phyloP scores from a whole-genome alignment of 2,888 invertebrate species.

The Hypolimnas misippus region DNA sequence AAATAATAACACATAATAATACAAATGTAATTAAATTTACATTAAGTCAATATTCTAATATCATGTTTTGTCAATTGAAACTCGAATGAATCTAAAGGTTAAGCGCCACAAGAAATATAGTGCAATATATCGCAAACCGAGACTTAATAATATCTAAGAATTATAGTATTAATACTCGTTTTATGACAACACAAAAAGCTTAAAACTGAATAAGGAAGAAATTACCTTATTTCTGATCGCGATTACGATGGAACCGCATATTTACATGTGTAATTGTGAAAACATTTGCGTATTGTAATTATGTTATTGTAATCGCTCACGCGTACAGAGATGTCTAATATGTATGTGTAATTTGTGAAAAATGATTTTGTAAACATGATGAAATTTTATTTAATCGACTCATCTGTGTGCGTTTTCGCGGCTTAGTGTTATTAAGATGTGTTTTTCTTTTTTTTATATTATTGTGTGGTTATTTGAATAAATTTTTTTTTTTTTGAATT shows the following conservation, averaged over 20 bases:
- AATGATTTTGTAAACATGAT: conserved; percentile 11
- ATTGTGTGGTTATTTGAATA: not conserved
- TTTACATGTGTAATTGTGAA: conserved; percentile 4
- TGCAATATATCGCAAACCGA: not conserved
- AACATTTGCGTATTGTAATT: not conserved
- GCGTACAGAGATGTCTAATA: not conserved
- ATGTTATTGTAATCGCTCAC: not conserved
- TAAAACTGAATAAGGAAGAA: conserved; percentile 2
- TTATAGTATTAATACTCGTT: not conserved
- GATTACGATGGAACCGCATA: conserved; percentile 1
- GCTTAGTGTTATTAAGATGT: not conserved
- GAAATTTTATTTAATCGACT: not conserved
- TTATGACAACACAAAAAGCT: not conserved
- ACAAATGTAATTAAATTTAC: not conserved
- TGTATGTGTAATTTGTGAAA: conserved; percentile 5
- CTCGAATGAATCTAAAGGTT: not conserved
- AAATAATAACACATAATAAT: not conserved
- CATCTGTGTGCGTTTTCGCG: not conserved
- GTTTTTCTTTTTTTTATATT: conserved; percentile 8
- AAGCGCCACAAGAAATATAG: not conserved
- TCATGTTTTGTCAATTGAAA: not conserved
- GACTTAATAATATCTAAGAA: not conserved
- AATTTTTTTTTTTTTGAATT: not conserved
- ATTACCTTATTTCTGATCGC: conserved; percentile 10
- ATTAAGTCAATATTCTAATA: not conserved